These are phyloP conservation scores for Drosophila obscura DNA, from an alignment of 1,140 invertebrate genomes.

Conservation along the genomic window DNA sequence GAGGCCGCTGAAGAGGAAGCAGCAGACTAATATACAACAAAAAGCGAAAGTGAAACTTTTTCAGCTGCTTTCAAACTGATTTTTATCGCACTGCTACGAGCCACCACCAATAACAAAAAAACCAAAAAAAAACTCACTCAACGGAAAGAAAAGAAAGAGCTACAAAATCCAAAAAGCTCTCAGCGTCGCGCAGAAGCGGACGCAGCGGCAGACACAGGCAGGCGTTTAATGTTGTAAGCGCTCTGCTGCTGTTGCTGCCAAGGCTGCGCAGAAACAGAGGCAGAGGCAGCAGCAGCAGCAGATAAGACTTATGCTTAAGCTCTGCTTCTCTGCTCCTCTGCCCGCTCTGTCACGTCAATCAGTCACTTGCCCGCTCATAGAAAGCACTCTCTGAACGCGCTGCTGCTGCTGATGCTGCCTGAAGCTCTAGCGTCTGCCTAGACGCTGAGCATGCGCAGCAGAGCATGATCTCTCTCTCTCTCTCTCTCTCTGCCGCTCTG, in stretches of 20 bases:
- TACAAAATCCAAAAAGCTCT: constrained; percentile 24
- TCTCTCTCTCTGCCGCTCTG: constrained; percentile 24
- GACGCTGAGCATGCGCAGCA: constrained; percentile 69
- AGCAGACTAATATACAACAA: constrained; percentile 26
- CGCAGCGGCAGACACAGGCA: too few relatives aligned
- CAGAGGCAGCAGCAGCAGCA: too few relatives aligned
- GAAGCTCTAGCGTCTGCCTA: constrained; percentile 3
- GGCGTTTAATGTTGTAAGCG: constrained; percentile 5
- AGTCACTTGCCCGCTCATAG: constrained; percentile 1
- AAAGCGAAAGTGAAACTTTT: constrained; percentile 84
- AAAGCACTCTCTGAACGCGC: constrained; percentile 30
- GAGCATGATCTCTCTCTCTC: constrained; percentile 61
- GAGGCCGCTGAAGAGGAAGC: constrained; percentile 54
- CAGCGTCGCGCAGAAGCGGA: constrained; percentile 2
- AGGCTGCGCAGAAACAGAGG: neutral
- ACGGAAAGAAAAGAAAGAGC: constrained; percentile 15
- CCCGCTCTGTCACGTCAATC: too few relatives aligned
- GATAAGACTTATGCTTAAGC: too few relatives aligned
- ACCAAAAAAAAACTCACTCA: constrained; percentile 54
- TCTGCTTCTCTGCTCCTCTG: too few relatives aligned
- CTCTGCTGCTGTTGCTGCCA: neutral
- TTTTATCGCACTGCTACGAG: constrained; percentile 58
- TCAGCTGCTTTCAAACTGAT: constrained; percentile 73
- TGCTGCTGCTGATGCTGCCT: too few relatives aligned
- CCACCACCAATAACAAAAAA: constrained; percentile 9